Evolutionary conservation across 2,797 vertebrate species (phyloP), one percentile per base, ranked within the genome.

Genomic region (Psittacula echo): DNA sequence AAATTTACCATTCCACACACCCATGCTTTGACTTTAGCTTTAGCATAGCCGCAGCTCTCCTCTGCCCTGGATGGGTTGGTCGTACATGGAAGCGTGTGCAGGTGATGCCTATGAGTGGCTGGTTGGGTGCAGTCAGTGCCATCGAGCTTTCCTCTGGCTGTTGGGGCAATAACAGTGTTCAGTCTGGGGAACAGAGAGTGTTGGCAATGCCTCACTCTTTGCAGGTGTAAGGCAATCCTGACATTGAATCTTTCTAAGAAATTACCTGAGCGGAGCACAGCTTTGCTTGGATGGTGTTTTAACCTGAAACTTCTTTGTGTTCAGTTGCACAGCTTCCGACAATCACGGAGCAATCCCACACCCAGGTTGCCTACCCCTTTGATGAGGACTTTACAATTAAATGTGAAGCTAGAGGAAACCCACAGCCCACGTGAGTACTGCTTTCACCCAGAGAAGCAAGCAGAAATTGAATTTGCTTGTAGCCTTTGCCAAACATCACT

Each of bases 381-480:
- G 99, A 99, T 22, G 99, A 99, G 82, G 99, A 98, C 94, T 99
- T 99, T 92, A 97, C 98, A 32, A 96, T 99, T 79, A 99, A 98
- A 88, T 99, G 99, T 74, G 98, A 99, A 97, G 99, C 99, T 75
- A 99, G 98, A 98, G 99, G 99, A 91, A 99, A 99, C 86, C 99
- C 99, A 3, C 96, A 98, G 83, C 99, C 99, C 94, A 97, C 42
- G 99, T 99, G 98, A 99, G 99, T 98, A 84, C 60, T 21, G 79
- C 62, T 70, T 42, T 77, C 11, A 13, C 19, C 16, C 16, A 53
- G 44, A 37, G 78, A 18, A 62, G 32, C 54, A 22, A 68, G 41
- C 29, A 84, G 77, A 18, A 19, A 24, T 7, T 9, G 32, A 15
- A 7, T 45, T 78, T 68, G 37, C 50, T 78, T 80, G 89, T 44